phyloP scores from a whole-genome alignment of 2,113 vertebrate species.

The Python bivittatus region DNA sequence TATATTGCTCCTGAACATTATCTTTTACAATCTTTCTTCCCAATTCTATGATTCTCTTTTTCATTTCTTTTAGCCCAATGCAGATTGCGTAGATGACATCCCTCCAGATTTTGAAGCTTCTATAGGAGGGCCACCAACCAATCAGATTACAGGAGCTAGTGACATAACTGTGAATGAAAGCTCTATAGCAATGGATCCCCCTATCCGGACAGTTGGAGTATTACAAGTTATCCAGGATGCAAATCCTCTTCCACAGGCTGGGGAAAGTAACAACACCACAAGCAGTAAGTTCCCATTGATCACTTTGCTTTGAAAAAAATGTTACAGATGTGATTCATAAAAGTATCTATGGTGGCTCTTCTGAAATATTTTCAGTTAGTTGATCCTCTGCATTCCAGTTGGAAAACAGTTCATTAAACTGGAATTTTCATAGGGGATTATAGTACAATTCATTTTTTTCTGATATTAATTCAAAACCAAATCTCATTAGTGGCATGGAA shows the following conservation, averaged over 20 bases:
- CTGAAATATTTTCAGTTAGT: not conserved
- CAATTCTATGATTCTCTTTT: constrained; percentile 2
- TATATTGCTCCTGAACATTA: not conserved
- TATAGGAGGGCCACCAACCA: constrained; percentile 81
- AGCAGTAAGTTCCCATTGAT: constrained; percentile 81
- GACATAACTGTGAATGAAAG: constrained; percentile 90
- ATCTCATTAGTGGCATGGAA: not conserved
- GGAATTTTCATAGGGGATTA: not conserved
- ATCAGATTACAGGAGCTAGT: constrained; percentile 88
- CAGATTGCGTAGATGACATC: constrained; percentile 88
- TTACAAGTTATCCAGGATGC: constrained; percentile 80
- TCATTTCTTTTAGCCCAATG: constrained; percentile 78
- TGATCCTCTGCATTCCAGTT: not conserved
- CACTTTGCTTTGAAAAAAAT: not conserved
- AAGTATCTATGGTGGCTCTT: constrained; percentile 6
- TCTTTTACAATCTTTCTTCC: not conserved
- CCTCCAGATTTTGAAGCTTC: constrained; percentile 89
- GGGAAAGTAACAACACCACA: constrained; percentile 78
- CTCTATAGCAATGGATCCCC: constrained; percentile 84
- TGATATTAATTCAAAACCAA: not conserved
- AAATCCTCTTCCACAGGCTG: constrained; percentile 73
- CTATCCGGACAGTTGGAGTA: constrained; percentile 75
- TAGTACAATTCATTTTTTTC: not conserved
- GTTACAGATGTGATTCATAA: not conserved
- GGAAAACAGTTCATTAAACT: not conserved